A percentile compares a stretch with the other conserved stretches of the same genome.
phyloP scores from a whole-genome alignment of 1,140 invertebrate species.

The Dinothrombium tinctorium region DNA sequence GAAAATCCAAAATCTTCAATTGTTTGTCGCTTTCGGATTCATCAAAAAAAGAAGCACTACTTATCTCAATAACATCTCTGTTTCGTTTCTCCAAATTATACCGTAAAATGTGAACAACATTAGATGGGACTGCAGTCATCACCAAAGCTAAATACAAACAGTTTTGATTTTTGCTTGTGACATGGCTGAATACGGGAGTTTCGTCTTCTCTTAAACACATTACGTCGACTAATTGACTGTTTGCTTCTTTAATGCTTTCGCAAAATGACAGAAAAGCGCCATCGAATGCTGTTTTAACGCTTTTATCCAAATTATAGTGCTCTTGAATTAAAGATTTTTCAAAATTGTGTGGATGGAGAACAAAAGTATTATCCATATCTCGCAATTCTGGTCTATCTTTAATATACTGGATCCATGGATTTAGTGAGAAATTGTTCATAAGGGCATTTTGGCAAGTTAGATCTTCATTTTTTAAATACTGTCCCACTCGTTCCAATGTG shows the following conservation, averaged over 20 bases:
- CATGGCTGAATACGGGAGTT: background rate
- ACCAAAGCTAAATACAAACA: background rate
- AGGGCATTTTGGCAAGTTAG: slow-evolving; percentile 34
- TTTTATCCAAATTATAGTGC: slow-evolving; percentile 39
- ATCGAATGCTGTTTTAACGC: slow-evolving; percentile 41
- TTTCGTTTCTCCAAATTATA: slow-evolving; percentile 14
- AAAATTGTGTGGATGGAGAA: slow-evolving; percentile 45
- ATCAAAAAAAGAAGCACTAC: too few relatives aligned
- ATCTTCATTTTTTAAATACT: slow-evolving; percentile 48
- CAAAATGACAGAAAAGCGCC: slow-evolving; percentile 9
- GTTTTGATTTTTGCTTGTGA: background rate
- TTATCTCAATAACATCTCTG: background rate
- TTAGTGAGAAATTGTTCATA: slow-evolving; percentile 19
- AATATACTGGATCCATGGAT: slow-evolving; percentile 53
- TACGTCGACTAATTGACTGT: background rate
- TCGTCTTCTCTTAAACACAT: background rate
- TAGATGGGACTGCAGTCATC: background rate
- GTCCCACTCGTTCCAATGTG: slow-evolving; percentile 61
- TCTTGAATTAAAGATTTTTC: slow-evolving; percentile 58
- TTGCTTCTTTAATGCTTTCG: background rate
- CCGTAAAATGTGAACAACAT: too few relatives aligned
- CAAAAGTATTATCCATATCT: slow-evolving; percentile 18
- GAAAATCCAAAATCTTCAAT: slow-evolving; percentile 30
- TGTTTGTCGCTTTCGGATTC: slow-evolving; percentile 5
- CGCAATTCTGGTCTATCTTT: slow-evolving; percentile 42